Conservation (phyloP, 2,113 vertebrate species). For the Prionailurus viverrinus region DNA sequence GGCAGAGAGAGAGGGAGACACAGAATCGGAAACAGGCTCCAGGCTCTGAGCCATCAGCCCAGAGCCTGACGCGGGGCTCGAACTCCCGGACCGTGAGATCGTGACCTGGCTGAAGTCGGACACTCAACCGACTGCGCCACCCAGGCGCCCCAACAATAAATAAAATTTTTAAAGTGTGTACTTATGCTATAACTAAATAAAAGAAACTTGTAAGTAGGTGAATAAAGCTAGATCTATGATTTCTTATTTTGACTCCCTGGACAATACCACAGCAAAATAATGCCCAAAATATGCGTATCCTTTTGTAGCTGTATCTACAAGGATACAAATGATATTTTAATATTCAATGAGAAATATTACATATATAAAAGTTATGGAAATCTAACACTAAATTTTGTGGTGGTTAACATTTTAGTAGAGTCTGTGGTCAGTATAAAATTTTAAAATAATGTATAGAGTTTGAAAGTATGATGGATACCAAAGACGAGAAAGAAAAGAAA, state of each 20-base stretch:
- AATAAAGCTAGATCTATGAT: constrained; percentile 30
- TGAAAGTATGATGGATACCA: not conserved
- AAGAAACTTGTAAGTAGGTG: constrained; percentile 34
- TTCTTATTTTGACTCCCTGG: not conserved
- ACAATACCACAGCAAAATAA: constrained; percentile 42
- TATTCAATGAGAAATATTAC: constrained; percentile 41
- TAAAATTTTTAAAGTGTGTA: not conserved
- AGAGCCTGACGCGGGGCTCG: no score
- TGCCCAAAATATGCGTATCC: not conserved
- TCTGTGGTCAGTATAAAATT: not conserved
- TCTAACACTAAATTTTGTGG: not conserved
- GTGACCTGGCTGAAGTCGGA: no score
- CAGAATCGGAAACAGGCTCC: no score
- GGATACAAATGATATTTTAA: constrained; percentile 21
- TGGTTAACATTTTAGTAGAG: constrained; percentile 30
- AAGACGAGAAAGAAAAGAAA: not conserved
- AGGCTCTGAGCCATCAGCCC: no score
- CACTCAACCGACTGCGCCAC: no score
- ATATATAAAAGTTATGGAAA: not conserved
- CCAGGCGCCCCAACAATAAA: not conserved
- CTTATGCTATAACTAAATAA: not conserved
- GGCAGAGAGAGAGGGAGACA: no score
- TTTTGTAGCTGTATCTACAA: constrained; percentile 1
- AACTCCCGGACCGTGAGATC: no score
- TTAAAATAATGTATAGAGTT: not conserved